Base-by-base conservation (phyloP, 2,113 vertebrate species). In the Ceyx margarethae region DNA sequence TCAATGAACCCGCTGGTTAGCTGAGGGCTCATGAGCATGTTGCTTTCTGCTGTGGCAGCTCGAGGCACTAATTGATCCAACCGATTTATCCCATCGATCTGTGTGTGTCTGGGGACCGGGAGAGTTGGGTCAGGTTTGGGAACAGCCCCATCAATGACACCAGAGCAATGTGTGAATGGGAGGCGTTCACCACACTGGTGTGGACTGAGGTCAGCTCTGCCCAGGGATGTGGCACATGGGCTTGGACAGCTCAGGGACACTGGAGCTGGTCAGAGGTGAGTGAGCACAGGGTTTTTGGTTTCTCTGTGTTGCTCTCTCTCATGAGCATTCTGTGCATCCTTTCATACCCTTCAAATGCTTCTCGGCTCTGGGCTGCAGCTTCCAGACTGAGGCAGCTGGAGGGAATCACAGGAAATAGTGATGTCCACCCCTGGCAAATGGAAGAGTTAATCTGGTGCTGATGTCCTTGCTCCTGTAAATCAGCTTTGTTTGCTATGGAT, bases 1-100 rank as follows among this genome's bases (percentile, higher is more conserved):
- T 76, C 14, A 9, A 29, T 6, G 22, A 68, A 6, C n/a, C 4
- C 1, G 0, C 53, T 26, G 22, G 5, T 43, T 19, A 33, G 54
- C 21, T 3, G 0, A 0, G 12, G 51, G 8, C 56, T 58, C 42
- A 0, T 43, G 21, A 33, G 26, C 6, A 0, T 23, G 16, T 28
- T 50, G 10, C 20, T 45, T 65, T 50, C 69, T 69, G 45, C 40
- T 29, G 51, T 5, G 48, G 43, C 74, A 46, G 43, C 57, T 71
- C 1, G 1, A 75, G 81, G 62, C 85, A 43, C 15, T 65, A 13
- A 60, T 15, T 11, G 33, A 81, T 60, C 74, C 61, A 33, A 10
- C 0, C 1, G 69, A 26, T 92, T 62, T 14, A 58, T 86, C 64
- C 61, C 61, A 46, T 31, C 0, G 10, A 43, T 81, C 8, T 2